Percentiles rank a stretch among this genome's conserved stretches.
phyloP scores from a whole-genome alignment of 2,797 vertebrate species.

The Gambelia wislizenii region DNA sequence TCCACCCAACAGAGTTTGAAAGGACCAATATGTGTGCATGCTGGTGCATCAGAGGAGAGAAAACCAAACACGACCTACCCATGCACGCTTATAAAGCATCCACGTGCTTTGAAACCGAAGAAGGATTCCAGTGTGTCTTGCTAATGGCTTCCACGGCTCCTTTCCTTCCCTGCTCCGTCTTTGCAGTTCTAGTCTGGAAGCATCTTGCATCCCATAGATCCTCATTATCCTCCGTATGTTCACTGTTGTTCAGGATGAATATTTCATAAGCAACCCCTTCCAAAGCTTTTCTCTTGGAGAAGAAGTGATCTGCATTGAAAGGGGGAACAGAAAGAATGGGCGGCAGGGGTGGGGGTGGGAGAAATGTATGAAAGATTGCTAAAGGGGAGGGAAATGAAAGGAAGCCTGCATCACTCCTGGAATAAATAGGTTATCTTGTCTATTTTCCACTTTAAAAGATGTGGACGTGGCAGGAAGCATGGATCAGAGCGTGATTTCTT shows the following conservation, averaged over 20 bases:
- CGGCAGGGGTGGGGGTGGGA: not conserved
- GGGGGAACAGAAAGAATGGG: not conserved
- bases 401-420: not conserved
- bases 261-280: slow-evolving; percentile 73
- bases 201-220: slow-evolving; percentile 72
- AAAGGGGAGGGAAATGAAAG: not conserved
- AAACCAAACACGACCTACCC: slow-evolving; percentile 39
- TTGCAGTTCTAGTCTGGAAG: slow-evolving; percentile 57
- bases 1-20: not conserved
- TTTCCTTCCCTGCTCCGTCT: slow-evolving; percentile 56
- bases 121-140: slow-evolving; percentile 45
- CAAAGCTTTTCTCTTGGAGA: slow-evolving; percentile 55
- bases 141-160: slow-evolving; percentile 47
- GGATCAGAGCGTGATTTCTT: not conserved
- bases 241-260: slow-evolving; percentile 62
- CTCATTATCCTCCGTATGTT: slow-evolving; percentile 72
- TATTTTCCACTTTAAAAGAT: slow-evolving; percentile 6
- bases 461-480: slow-evolving; percentile 10
- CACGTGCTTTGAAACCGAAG: slow-evolving; percentile 27
- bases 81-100: not conserved
- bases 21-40: not conserved
- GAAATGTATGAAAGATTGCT: not conserved
- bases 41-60: not conserved
- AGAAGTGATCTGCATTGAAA: slow-evolving; percentile 48
- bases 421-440: not conserved